Evolutionary conservation across 1,140 invertebrate species (phyloP).

Genomic region (Coboldia fuscipes): DNA sequence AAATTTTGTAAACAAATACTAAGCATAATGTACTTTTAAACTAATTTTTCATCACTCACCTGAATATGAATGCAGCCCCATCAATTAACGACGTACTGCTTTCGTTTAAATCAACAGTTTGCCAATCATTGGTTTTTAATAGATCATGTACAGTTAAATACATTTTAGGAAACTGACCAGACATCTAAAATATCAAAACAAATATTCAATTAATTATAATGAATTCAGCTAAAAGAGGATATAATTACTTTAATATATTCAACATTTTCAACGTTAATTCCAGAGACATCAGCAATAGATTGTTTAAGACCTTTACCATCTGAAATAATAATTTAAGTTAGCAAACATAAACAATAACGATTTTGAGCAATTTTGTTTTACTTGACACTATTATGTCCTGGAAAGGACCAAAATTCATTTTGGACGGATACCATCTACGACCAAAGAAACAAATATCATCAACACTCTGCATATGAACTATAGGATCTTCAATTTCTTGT

Average conservation of each 20-base stretch:
- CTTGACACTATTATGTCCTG: conserved; percentile 39
- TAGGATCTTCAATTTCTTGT: conserved; percentile 32
- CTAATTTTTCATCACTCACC: background rate
- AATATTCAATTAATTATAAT: conserved; percentile 2
- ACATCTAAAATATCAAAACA: background rate
- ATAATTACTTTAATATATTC: conserved; percentile 33
- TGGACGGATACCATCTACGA: conserved; percentile 36
- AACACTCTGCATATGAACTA: conserved; percentile 21
- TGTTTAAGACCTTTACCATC: conserved; percentile 19
- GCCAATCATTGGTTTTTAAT: background rate
- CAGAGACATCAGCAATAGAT: conserved; percentile 33
- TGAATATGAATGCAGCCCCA: conserved; percentile 17
- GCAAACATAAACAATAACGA: conserved; percentile 3
- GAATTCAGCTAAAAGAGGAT: background rate
- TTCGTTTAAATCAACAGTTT: conserved; percentile 4
- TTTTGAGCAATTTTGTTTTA: conserved; percentile 22
- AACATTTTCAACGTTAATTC: conserved; percentile 35
- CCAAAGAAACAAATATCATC: conserved; percentile 37
- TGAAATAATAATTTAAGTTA: conserved; percentile 7
- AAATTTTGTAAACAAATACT: conserved; percentile 7
- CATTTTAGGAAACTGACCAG: background rate
- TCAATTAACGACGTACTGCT: conserved; percentile 6
- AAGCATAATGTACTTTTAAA: background rate
- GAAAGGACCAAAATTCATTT: conserved; percentile 31
- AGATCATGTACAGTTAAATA: background rate